A percentile compares a stretch with the other conserved stretches of the same genome.
Conservation (phyloP, 2,888 invertebrate genomes). For the Hyppa rectilinea region DNA sequence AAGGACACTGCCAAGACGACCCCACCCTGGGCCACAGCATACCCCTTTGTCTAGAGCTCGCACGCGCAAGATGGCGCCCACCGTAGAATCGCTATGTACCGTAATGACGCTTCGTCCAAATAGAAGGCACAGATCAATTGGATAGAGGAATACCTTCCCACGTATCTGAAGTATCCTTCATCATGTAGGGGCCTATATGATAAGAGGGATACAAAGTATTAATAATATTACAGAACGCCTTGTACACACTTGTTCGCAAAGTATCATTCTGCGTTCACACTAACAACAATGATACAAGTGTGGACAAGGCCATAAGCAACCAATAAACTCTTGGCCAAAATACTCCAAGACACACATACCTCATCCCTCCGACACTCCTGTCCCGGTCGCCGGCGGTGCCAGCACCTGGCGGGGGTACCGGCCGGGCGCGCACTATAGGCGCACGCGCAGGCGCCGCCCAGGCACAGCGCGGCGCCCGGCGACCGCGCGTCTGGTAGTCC, state of each 20-base stretch:
- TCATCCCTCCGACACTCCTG: conserved; percentile 84
- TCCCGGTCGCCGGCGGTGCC: conserved; percentile 81
- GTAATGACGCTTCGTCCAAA: not conserved
- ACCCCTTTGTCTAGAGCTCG: no score
- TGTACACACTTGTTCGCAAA: no score
- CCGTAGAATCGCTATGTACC: no score
- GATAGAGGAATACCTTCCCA: not conserved
- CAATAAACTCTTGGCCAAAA: not conserved
- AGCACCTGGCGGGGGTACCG: conserved; percentile 81
- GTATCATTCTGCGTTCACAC: no score
- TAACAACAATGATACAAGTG: no score
- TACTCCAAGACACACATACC: conserved; percentile 68
- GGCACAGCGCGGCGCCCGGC: conserved; percentile 82
- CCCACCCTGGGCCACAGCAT: no score
- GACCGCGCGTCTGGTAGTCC: conserved; percentile 77
- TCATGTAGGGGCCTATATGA: not conserved
- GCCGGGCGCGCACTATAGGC: conserved; percentile 80
- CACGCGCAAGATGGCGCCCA: no score
- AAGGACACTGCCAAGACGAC: no score
- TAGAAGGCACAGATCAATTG: not conserved
- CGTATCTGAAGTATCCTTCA: not conserved
- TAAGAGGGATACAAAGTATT: not conserved
- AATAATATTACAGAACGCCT: no score
- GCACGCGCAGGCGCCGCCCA: conserved; percentile 83
- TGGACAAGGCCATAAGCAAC: not conserved